Evolutionary conservation across 2,113 vertebrate genomes (phyloP).

Genomic region (Opisthocomus hoazin): DNA sequence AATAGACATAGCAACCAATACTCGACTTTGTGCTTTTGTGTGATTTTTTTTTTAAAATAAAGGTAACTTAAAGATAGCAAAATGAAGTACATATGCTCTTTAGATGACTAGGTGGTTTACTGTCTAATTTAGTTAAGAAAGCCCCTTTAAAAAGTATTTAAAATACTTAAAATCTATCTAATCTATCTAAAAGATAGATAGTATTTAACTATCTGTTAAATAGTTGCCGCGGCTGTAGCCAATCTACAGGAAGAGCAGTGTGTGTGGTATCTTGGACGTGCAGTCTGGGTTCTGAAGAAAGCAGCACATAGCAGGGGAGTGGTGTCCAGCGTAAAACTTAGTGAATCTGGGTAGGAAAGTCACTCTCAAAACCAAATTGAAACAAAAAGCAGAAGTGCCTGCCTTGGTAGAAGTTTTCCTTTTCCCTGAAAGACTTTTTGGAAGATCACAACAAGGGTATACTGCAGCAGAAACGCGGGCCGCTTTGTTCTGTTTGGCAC

Average conservation of each 20-base stretch:
- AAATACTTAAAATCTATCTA: no score
- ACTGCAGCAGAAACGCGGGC: background rate
- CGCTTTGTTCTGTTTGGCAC: background rate
- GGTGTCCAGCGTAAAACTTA: no score
- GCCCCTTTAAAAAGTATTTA: background rate
- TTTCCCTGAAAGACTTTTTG: background rate
- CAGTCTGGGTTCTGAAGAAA: background rate
- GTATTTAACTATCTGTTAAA: background rate
- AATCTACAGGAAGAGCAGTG: background rate
- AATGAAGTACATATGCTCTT: background rate
- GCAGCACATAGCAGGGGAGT: accelerated
- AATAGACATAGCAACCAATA: background rate
- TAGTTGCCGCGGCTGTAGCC: background rate
- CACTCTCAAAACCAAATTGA: background rate
- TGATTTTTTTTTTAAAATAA: background rate
- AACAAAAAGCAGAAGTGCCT: background rate
- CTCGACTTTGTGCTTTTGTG: background rate
- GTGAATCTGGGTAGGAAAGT: background rate
- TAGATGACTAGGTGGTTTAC: background rate
- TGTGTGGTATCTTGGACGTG: accelerated
- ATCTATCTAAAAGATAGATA: no score
- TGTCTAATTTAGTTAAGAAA: background rate
- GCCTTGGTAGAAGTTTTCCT: background rate
- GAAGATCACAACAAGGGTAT: background rate
- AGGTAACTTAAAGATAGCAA: background rate